Percentiles rank a stretch among this genome's conserved stretches.
Evolutionary conservation across 1,140 invertebrate genomes (phyloP).

Genomic region (Spodoptera frugiperda): DNA sequence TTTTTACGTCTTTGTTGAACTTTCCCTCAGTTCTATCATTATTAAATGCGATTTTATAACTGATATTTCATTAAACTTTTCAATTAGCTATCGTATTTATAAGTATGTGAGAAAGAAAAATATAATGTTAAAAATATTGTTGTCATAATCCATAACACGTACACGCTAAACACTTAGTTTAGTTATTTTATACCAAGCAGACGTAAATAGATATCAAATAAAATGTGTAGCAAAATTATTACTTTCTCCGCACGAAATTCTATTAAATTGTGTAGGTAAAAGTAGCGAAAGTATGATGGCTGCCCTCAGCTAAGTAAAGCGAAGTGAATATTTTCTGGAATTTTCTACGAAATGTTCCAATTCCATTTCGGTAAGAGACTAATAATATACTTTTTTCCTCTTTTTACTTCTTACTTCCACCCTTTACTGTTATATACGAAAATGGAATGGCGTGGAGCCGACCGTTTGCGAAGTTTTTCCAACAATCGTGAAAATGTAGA

Average conservation of each 20-base stretch:
- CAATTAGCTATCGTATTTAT: not conserved
- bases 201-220: constrained; percentile 58
- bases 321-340: constrained; percentile 82
- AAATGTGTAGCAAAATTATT: constrained; percentile 61
- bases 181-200: constrained; percentile 9
- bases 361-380: constrained; percentile 86
- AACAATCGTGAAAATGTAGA: constrained; percentile 30
- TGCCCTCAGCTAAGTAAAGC: constrained; percentile 81
- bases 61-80: not conserved
- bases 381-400: constrained; percentile 85
- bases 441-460: constrained; percentile 68
- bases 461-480: constrained; percentile 39
- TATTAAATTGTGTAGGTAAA: constrained; percentile 78
- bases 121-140: not conserved
- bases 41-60: not conserved
- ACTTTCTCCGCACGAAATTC: constrained; percentile 72
- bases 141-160: not conserved
- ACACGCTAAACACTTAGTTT: not conserved
- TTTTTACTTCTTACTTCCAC: constrained; percentile 85
- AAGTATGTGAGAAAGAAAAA: not conserved
- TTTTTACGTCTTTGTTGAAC: constrained; percentile 39
- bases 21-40: constrained; percentile 16
- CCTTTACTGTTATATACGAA: constrained; percentile 83
- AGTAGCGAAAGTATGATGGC: constrained; percentile 80
- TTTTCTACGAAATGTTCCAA: constrained; percentile 84